Percentiles rank a stretch among this genome's conserved stretches.
phyloP scores from a whole-genome alignment of 2,797 vertebrate species.

The Australoheros facetus region DNA sequence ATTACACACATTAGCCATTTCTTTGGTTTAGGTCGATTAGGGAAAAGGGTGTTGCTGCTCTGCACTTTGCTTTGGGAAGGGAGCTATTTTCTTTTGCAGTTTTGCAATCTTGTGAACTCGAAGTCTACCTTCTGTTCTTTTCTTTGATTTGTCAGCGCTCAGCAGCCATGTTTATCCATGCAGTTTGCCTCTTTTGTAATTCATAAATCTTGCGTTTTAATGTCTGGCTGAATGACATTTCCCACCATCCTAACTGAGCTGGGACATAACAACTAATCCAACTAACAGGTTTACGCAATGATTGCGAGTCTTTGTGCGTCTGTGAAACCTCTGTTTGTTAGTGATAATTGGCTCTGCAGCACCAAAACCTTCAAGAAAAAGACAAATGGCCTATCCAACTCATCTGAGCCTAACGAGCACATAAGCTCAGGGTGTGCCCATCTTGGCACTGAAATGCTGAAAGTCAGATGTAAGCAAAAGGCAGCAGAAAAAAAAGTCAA shows the following conservation, averaged over 20 bases:
- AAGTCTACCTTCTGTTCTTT: neutral
- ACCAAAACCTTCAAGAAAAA: neutral
- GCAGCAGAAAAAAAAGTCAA: conserved; percentile 28
- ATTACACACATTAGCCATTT: neutral
- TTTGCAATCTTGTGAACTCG: neutral
- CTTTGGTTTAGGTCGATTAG: neutral
- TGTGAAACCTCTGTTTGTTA: conserved; percentile 6
- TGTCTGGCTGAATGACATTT: neutral
- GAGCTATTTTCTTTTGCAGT: neutral
- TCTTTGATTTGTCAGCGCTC: neutral
- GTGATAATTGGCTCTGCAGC: neutral
- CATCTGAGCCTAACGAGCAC: neutral
- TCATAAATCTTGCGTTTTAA: neutral
- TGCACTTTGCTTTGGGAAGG: neutral
- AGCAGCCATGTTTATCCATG: neutral
- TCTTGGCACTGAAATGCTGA: conserved; percentile 7
- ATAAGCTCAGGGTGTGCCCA: conserved; percentile 28
- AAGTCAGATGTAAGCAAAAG: conserved; percentile 31
- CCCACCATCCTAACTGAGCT: neutral
- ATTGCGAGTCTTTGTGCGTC: neutral
- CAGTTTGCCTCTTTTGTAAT: neutral
- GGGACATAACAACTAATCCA: neutral
- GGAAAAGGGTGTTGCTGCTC: neutral
- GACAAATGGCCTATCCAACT: conserved; percentile 14
- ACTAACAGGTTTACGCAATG: neutral